These are phyloP conservation scores for Leptinotarsa haldemani DNA, from an alignment of 2,888 invertebrate species.

Conservation along the genomic window DNA sequence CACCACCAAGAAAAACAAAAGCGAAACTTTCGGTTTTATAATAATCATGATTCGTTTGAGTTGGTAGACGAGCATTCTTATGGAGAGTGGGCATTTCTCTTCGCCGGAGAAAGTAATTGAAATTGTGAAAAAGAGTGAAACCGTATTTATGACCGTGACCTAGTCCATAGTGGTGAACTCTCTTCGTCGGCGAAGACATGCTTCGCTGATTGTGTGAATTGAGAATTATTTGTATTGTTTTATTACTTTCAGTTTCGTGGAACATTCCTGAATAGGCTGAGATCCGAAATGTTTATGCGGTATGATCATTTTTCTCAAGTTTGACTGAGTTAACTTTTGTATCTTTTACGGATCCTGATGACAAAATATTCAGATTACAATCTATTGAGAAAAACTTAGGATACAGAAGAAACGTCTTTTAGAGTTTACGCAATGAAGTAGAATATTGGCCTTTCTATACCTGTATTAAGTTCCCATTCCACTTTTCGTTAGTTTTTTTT, in stretches of 20 bases:
- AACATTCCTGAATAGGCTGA: neutral
- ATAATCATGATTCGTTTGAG: slow-evolving; percentile 19
- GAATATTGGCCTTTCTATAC: too few relatives aligned
- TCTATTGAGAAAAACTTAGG: too few relatives aligned
- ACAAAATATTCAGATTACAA: too few relatives aligned
- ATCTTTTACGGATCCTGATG: too few relatives aligned
- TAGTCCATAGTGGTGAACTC: slow-evolving; percentile 48
- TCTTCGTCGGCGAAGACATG: slow-evolving; percentile 19
- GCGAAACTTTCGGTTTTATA: slow-evolving; percentile 39
- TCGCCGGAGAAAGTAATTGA: slow-evolving; percentile 53
- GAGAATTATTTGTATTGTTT: slow-evolving; percentile 3
- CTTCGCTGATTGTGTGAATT: slow-evolving; percentile 2
- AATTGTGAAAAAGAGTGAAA: slow-evolving; percentile 56
- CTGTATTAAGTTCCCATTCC: too few relatives aligned
- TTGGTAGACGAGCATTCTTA: slow-evolving; percentile 18
- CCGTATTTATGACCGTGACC: slow-evolving; percentile 55
- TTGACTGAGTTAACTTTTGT: too few relatives aligned
- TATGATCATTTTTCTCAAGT: too few relatives aligned
- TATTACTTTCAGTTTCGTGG: neutral
- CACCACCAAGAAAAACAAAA: slow-evolving; percentile 29
- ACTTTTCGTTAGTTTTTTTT: too few relatives aligned
- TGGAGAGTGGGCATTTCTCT: slow-evolving; percentile 45
- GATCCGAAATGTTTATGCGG: too few relatives aligned
- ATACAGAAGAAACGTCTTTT: too few relatives aligned
- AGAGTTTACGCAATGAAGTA: too few relatives aligned